Percentiles rank a stretch among this genome's conserved stretches.
phyloP scores from a whole-genome alignment of 2,888 invertebrate genomes.

The Drosophila kambysellisi region DNA sequence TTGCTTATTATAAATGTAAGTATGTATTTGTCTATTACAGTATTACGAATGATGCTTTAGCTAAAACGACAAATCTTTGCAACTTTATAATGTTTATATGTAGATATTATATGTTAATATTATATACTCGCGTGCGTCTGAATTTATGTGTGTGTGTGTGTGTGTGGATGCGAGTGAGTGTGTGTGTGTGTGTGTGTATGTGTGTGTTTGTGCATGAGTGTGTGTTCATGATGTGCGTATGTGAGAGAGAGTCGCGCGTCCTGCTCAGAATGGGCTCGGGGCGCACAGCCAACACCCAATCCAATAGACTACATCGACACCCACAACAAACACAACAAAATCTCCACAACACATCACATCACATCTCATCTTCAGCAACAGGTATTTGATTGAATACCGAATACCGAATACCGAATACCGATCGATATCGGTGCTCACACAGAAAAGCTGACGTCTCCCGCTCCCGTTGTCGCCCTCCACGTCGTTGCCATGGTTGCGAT shows the following conservation, averaged over 20 bases:
- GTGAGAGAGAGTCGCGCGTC: neutral
- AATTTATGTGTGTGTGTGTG: slow-evolving; percentile 10
- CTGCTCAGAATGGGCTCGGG: neutral
- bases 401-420: slow-evolving; percentile 8
- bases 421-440: slow-evolving; percentile 14
- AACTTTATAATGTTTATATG: slow-evolving; percentile 52
- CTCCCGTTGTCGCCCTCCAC: slow-evolving; percentile 25
- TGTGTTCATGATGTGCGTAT: neutral
- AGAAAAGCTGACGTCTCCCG: slow-evolving; percentile 9
- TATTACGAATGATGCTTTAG: slow-evolving; percentile 52
- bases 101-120: slow-evolving; percentile 39
- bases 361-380: slow-evolving; percentile 13
- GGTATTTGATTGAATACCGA: slow-evolving; percentile 6
- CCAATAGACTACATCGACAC: slow-evolving; percentile 7
- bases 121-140: slow-evolving; percentile 33
- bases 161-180: neutral
- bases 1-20: slow-evolving; percentile 48
- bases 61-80: slow-evolving; percentile 59
- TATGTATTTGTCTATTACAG: slow-evolving; percentile 50
- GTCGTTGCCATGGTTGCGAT: slow-evolving; percentile 19
- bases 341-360: slow-evolving; percentile 11
- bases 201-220: neutral
- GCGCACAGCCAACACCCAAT: slow-evolving; percentile 9
- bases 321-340: slow-evolving; percentile 13
- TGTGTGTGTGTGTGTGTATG: neutral